A percentile compares a stretch with the other conserved stretches of the same genome.
Conservation (phyloP, 2,797 vertebrate species). For the Tragopan temminckii region DNA sequence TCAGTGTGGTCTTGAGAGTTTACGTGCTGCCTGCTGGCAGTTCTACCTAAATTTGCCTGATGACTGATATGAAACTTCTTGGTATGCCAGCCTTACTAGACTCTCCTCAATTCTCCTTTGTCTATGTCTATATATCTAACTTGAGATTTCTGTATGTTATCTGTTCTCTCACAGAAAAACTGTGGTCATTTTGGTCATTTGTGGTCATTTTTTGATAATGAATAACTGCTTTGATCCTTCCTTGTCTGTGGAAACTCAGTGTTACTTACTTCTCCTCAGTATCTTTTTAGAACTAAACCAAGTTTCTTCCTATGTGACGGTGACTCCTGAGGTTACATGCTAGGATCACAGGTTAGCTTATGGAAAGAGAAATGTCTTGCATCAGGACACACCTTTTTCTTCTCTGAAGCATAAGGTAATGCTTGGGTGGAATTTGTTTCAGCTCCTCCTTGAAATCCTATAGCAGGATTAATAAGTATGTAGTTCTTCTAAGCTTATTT, state of each 20-base stretch:
- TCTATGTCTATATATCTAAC: not conserved
- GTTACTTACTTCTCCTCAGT: not conserved
- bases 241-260: not conserved
- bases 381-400: conserved; percentile 1
- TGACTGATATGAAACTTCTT: not conserved
- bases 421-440: conserved; percentile 23
- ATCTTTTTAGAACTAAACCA: not conserved
- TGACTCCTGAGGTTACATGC: not conserved
- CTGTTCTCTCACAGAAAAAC: not conserved
- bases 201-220: not conserved
- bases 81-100: not conserved
- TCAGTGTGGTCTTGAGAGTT: not conserved
- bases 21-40: not conserved
- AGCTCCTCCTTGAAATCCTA: conserved; percentile 23
- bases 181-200: not conserved
- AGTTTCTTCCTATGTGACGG: not conserved
- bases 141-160: not conserved
- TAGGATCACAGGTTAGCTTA: not conserved
- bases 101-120: not conserved
- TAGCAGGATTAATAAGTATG: not conserved
- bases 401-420: conserved; percentile 8
- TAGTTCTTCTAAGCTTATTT: not conserved
- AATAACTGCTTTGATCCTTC: not conserved
- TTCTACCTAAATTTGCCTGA: not conserved
- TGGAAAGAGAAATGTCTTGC: not conserved